These are phyloP conservation scores for Intellagama lesueurii DNA, from an alignment of 2,797 vertebrate species.

Conservation along the genomic window DNA sequence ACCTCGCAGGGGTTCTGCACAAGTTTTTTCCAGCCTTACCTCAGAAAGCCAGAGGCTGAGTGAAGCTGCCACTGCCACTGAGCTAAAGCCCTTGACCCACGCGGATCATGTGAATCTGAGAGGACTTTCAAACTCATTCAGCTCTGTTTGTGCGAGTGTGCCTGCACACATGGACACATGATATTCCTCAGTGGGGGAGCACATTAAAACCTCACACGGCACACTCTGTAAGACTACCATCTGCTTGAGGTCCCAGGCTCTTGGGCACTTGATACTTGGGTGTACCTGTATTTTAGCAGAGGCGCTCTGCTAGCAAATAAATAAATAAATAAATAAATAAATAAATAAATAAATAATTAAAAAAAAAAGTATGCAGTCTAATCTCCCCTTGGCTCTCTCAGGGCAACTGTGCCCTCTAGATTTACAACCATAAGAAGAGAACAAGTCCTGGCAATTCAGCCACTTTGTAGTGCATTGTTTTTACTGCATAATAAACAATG, in stretches of 20 bases:
- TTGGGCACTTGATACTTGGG: neutral
- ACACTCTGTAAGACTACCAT: too few species aligned
- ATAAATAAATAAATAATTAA: too few species aligned
- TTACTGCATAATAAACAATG: neutral
- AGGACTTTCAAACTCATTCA: neutral
- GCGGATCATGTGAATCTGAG: neutral
- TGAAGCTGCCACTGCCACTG: neutral
- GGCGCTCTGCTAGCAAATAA: too few species aligned
- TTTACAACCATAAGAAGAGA: neutral
- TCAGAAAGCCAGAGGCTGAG: neutral
- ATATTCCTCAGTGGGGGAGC: neutral
- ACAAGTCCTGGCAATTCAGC: neutral
- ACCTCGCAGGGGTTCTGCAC: neutral
- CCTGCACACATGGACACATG: neutral
- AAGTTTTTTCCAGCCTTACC: neutral
- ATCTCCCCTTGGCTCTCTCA: neutral
- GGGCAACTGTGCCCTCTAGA: neutral
- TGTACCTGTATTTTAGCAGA: neutral
- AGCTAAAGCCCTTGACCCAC: neutral
- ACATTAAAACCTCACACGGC: neutral
- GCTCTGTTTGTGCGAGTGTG: neutral
- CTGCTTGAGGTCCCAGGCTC: too few species aligned
- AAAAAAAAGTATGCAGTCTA: too few species aligned
- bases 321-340: too few species aligned
- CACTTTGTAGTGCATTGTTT: neutral